These are phyloP conservation scores for Hyles lineata DNA, from an alignment of 2,888 invertebrate species.

Conservation along the genomic window DNA sequence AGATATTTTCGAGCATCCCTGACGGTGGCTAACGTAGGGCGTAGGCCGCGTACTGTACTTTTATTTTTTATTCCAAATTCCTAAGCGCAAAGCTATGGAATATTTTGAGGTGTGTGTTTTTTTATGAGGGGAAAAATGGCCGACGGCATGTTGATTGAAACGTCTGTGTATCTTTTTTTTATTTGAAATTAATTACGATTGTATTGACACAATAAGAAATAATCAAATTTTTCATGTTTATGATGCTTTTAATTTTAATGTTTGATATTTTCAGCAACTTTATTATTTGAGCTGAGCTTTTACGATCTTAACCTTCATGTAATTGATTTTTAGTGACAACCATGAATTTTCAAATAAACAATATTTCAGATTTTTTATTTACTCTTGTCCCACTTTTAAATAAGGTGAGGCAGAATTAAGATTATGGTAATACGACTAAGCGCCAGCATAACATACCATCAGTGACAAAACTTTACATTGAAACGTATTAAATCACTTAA, in stretches of 20 bases:
- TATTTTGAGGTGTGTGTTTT: slow-evolving; percentile 38
- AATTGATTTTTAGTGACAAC: too few species aligned
- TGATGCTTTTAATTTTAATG: not conserved
- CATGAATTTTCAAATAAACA: too few species aligned
- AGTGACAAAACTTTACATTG: too few species aligned
- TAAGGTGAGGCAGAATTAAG: too few species aligned
- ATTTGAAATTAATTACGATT: slow-evolving; percentile 20
- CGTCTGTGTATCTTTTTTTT: slow-evolving; percentile 21
- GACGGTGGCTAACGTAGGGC: slow-evolving; percentile 25
- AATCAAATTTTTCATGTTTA: not conserved
- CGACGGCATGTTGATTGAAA: slow-evolving; percentile 29
- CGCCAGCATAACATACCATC: too few species aligned
- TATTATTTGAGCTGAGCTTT: not conserved
- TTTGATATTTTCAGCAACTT: too few species aligned
- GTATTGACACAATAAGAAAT: slow-evolving; percentile 12
- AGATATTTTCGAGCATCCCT: slow-evolving; percentile 27
- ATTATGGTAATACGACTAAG: too few species aligned
- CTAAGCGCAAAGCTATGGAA: slow-evolving; percentile 44
- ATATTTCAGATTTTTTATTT: too few species aligned
- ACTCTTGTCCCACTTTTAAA: too few species aligned
- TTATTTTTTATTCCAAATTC: slow-evolving; percentile 38
- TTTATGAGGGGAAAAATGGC: slow-evolving; percentile 14
- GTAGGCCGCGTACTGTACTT: slow-evolving; percentile 18
- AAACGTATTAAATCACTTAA: too few species aligned
- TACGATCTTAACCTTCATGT: not conserved